A percentile compares a stretch with the other conserved stretches of the same genome.
Evolutionary conservation across 2,797 vertebrate species (phyloP).

Genomic region (Phaenicophaeus curvirostris): DNA sequence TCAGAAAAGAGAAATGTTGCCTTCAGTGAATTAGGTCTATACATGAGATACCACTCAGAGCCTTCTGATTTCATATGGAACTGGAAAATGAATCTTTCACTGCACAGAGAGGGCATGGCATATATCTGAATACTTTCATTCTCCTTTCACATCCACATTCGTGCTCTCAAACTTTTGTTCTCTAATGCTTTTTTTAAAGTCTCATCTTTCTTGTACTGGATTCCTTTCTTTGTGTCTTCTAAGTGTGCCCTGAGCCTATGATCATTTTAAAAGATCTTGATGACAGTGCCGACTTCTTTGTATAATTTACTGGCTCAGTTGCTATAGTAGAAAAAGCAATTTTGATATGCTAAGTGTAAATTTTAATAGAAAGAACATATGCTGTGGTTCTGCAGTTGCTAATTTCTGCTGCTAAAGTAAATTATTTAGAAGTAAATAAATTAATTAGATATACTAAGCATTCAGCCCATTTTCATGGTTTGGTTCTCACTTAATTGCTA

Average conservation of each 20-base stretch:
- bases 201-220: neutral
- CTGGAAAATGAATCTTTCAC: neutral
- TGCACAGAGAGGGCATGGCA: neutral
- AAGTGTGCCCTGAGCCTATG: neutral
- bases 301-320: neutral
- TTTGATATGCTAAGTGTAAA: neutral
- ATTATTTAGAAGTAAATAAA: constrained; percentile 28
- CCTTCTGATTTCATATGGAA: neutral
- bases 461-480: constrained; percentile 1
- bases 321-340: neutral
- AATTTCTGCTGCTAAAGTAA: neutral
- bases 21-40: neutral
- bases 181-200: neutral
- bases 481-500: neutral
- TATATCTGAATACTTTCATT: neutral
- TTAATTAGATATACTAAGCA: constrained; percentile 7
- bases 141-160: neutral
- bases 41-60: neutral
- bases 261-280: neutral
- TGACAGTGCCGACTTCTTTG: neutral
- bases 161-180: neutral
- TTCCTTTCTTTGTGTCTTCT: neutral
- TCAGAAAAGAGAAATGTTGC: neutral
- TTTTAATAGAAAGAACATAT: constrained; percentile 2
- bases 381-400: neutral